Base-by-base conservation (phyloP, 2,113 vertebrate genomes). In the Leucosticte australis region DNA sequence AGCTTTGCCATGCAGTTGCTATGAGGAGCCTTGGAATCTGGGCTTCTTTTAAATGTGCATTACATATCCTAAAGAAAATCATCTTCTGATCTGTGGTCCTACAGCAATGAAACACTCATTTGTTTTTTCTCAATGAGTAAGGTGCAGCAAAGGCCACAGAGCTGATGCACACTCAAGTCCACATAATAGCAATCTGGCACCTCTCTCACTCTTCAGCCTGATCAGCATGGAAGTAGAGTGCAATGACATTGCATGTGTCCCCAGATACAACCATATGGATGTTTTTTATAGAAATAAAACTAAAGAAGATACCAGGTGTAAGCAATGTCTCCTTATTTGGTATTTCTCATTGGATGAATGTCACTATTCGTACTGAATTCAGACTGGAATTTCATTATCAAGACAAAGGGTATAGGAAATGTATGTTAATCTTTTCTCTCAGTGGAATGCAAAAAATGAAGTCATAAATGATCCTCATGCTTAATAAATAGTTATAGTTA, bases 401-500 rank as follows among this genome's bases (percentile, higher is more conserved):
- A 82, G 47, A 4, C n/a, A 60, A 84, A 71, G 39, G 37, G 15
- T 82, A 86, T 52, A 78, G 44, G 62, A 93, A 95, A 76, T 64
- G 6, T 69, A 90, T 62, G 50, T 56, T 91, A 92, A 84, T 90
- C 18, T 94, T 82, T 82, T 82, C 33, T 91, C 41, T 84, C 41
- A 46, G 41, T 73, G 27, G 69, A 94, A 89, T 78, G 28, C 2
- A 1, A 90, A 83, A 74, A 60, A 74, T 31, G 24, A 92, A 81
- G 21, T 78, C 80, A 87, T 78, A 95, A 91, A 91, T 89, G 52
- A 89, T 82, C 33, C 39, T 68, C 33, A 47, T 79, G 11, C 15
- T 89, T 92, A 75, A 91, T 80, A 95, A 92, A 86, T 89, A 94
- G 50, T 81, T 81, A 62, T 21, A 78, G 56, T 44, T 92, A 92